phyloP scores from a whole-genome alignment of 2,888 invertebrate genomes.

The Clistopyga incitator region DNA sequence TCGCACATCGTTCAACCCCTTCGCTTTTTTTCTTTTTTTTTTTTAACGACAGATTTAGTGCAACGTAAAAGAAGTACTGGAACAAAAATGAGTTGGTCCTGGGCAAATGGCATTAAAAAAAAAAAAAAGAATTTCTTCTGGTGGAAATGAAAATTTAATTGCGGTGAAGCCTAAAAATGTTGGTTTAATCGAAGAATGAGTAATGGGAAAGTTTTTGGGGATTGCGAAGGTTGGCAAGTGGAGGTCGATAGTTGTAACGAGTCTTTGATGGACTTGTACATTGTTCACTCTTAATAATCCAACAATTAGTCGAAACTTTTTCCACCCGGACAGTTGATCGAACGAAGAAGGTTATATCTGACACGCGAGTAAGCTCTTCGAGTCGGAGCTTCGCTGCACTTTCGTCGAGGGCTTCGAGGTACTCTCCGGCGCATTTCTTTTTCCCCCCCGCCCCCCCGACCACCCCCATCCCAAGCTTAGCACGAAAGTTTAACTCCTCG shows the following conservation, averaged over 20 bases:
- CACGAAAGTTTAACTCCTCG: conserved; percentile 58
- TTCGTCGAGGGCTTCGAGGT: conserved; percentile 5
- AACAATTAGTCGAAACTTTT: conserved; percentile 39
- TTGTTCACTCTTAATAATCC: conserved; percentile 15
- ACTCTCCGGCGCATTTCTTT: conserved; percentile 36
- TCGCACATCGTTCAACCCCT: too few species aligned
- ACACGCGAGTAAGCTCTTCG: conserved; percentile 45
- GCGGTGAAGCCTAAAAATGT: not conserved
- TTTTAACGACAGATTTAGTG: too few species aligned
- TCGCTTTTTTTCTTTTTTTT: too few species aligned
- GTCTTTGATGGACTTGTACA: conserved; percentile 6
- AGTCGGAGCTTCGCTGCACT: conserved; percentile 7
- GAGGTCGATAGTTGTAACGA: conserved; percentile 27
- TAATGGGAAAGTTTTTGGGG: conserved; percentile 11
- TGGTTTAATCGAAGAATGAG: not conserved
- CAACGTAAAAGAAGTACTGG: too few species aligned
- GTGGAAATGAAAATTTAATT: too few species aligned
- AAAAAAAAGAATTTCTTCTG: too few species aligned
- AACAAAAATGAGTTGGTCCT: too few species aligned
- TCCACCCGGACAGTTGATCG: conserved; percentile 15
- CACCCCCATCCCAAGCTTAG: conserved; percentile 32
- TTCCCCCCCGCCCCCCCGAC: conserved; percentile 31
- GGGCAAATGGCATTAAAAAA: too few species aligned
- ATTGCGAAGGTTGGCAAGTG: not conserved
- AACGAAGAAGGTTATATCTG: conserved; percentile 20